phyloP scores from a whole-genome alignment of 2,797 vertebrate genomes.

The Neosilurus hyrtlii region DNA sequence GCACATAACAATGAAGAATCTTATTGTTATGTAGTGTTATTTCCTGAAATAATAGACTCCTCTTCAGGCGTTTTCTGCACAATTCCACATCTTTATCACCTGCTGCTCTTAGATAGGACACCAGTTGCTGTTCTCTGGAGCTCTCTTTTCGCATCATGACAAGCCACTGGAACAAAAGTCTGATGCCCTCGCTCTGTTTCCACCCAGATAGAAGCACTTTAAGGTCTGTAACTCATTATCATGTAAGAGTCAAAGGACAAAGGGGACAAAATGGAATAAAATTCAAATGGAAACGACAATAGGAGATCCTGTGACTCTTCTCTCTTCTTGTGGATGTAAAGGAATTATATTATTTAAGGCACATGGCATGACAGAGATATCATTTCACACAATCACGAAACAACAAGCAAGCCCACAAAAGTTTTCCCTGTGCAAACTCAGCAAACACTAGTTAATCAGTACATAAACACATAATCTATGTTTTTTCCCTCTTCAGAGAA shows the following conservation, averaged over 20 bases:
- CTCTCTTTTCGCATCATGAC: conserved; percentile 27
- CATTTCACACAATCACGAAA: conserved; percentile 1
- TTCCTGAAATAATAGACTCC: conserved; percentile 40
- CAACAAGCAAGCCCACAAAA: not conserved
- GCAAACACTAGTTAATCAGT: conserved; percentile 30
- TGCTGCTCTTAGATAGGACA: conserved; percentile 45
- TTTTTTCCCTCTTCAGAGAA: not conserved
- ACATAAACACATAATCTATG: not conserved
- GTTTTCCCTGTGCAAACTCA: not conserved
- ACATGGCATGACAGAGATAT: not conserved
- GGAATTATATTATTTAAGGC: not conserved
- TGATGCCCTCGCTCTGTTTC: conserved; percentile 48
- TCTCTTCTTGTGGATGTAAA: not conserved
- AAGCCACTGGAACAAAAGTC: conserved; percentile 54
- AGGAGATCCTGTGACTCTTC: not conserved
- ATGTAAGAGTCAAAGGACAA: conserved; percentile 21
- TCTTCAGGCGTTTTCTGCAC: not conserved
- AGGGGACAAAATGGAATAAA: not conserved
- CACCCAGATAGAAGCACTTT: conserved; percentile 25
- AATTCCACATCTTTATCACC: conserved; percentile 26
- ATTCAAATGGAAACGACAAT: not conserved
- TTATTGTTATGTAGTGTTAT: conserved; percentile 49
- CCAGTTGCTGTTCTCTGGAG: conserved; percentile 48
- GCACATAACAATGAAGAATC: conserved; percentile 46
- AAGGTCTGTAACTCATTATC: conserved; percentile 33